These are phyloP conservation scores for Microchirus variegatus DNA, from an alignment of 2,797 vertebrate genomes.

Conservation along the genomic window DNA sequence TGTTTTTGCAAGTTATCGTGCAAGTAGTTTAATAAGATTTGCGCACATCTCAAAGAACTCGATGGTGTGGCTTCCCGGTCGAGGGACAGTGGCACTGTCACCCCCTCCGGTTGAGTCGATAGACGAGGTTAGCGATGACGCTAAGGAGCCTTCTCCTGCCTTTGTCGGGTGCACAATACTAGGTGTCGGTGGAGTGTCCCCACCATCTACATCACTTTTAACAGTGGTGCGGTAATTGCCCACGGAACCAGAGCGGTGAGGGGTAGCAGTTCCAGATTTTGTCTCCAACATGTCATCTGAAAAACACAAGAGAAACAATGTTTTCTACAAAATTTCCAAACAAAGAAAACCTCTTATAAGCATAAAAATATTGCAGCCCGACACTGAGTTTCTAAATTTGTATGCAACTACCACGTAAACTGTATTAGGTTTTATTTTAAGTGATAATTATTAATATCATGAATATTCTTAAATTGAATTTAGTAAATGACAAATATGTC, in stretches of 20 bases:
- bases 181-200: constrained; percentile 61
- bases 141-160: constrained; percentile 88
- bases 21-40: constrained; percentile 99
- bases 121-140: constrained; percentile 92
- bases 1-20: constrained; percentile 88
- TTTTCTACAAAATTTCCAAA: constrained; percentile 9
- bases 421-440: background rate
- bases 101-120: constrained; percentile 88
- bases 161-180: constrained; percentile 76
- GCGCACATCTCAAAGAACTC: constrained; percentile 99
- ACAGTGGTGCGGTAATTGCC: constrained; percentile 89
- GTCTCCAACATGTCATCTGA: constrained; percentile 93
- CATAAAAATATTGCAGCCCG: no score
- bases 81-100: constrained; percentile 73
- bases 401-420: background rate
- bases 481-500: no score
- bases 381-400: no score
- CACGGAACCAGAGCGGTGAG: constrained; percentile 92
- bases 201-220: constrained; percentile 88
- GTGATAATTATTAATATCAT: background rate
- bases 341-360: background rate
- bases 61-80: constrained; percentile 97
- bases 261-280: constrained; percentile 94
- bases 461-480: no score
- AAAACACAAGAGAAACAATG: constrained; percentile 22